Evolutionary conservation across 2,888 invertebrate species (phyloP).

Genomic region (Orthonychiurus folsomi): DNA sequence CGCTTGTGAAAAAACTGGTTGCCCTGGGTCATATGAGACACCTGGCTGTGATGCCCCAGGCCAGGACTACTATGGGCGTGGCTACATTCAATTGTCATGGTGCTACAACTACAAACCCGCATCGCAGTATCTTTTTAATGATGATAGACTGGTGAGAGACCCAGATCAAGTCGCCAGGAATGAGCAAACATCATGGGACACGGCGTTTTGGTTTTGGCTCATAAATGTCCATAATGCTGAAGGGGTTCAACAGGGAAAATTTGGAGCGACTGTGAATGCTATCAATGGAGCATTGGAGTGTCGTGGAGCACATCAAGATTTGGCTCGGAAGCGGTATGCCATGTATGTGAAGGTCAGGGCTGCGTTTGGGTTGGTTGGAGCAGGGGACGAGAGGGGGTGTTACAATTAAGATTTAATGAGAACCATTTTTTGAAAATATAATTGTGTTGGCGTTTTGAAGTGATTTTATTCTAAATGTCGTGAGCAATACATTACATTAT

Average conservation of each 20-base stretch:
- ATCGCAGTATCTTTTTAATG: background rate
- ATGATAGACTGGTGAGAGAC: background rate
- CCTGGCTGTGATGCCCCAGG: background rate
- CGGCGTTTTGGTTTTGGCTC: conserved; percentile 10
- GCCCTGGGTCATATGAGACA: background rate
- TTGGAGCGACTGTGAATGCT: conserved; percentile 6
- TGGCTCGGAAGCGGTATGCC: background rate
- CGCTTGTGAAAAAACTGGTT: conserved; percentile 5
- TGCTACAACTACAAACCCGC: conserved; percentile 5
- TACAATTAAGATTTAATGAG: too few relatives aligned
- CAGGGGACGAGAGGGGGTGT: conserved; percentile 8
- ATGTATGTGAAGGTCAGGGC: conserved; percentile 3
- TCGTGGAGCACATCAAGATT: background rate
- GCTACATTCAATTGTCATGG: conserved; percentile 12
- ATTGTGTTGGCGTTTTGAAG: too few relatives aligned
- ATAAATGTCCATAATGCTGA: background rate
- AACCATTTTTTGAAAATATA: too few relatives aligned
- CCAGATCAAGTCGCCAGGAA: conserved; percentile 6
- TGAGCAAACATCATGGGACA: conserved; percentile 5
- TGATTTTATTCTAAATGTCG: too few relatives aligned
- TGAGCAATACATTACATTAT: too few relatives aligned
- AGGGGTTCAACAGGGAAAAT: background rate
- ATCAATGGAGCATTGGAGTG: conserved; percentile 5
- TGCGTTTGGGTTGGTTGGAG: conserved; percentile 9
- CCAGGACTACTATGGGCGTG: conserved; percentile 7